Conservation (phyloP, 2,113 vertebrate genomes). For the Amazona vittata region DNA sequence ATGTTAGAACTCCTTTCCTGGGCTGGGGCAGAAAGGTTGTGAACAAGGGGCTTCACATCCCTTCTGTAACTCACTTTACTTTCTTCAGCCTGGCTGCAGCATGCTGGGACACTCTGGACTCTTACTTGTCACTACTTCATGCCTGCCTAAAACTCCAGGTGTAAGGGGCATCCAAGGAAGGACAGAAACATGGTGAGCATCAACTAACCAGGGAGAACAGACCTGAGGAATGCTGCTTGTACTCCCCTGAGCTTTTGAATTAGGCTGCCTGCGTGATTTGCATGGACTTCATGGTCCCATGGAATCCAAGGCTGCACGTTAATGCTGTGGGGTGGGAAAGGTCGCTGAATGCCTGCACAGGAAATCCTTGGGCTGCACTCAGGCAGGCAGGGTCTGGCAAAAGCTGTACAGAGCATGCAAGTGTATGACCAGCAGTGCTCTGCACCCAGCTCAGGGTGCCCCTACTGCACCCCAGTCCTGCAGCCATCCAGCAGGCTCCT, state of each 20-base stretch:
- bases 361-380: neutral
- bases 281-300: accelerated
- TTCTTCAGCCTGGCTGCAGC: neutral
- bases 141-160: neutral
- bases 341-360: neutral
- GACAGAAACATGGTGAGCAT: neutral
- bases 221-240: neutral
- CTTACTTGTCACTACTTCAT: neutral
- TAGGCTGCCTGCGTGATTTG: neutral
- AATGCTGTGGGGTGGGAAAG: neutral
- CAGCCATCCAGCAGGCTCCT: neutral
- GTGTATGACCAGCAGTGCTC: neutral
- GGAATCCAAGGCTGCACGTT: neutral
- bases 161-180: neutral
- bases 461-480: accelerated
- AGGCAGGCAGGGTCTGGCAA: neutral
- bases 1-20: neutral
- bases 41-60: neutral
- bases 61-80: neutral
- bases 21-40: neutral
- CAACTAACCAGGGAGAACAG: neutral
- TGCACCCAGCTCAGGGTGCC: neutral
- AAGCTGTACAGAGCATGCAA: neutral
- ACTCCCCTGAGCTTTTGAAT: neutral
- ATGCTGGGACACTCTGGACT: neutral